Conservation (phyloP, 2,888 invertebrate species). For the Drosophila nigricruria region DNA sequence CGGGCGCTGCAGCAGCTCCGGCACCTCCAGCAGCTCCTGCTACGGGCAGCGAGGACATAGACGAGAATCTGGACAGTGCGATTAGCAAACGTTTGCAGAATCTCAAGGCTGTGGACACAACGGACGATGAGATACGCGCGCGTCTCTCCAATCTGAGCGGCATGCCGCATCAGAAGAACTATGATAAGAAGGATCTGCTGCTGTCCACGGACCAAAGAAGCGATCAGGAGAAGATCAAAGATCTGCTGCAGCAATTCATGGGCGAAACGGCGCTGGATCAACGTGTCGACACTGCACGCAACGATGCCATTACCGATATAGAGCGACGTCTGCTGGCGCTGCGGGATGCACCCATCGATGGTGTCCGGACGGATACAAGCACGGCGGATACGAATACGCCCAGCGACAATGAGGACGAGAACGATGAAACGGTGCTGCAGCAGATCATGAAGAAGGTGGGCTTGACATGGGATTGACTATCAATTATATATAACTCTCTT, state of each 20-base stretch:
- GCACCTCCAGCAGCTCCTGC: constrained; percentile 13
- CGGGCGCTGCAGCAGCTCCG: constrained; percentile 12
- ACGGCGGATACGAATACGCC: constrained; percentile 73
- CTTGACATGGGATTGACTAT: rapidly evolving
- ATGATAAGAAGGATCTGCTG: constrained; percentile 83
- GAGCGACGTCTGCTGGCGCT: constrained; percentile 86
- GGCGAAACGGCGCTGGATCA: constrained; percentile 87
- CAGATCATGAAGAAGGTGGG: constrained; percentile 79
- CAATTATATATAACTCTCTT: background rate
- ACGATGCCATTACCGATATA: constrained; percentile 86
- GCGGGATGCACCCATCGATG: constrained; percentile 84
- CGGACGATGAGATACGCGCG: constrained; percentile 88
- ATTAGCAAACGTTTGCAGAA: constrained; percentile 89
- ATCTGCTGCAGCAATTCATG: constrained; percentile 87
- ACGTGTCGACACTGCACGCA: constrained; percentile 85
- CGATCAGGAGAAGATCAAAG: constrained; percentile 90
- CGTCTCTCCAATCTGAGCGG: constrained; percentile 90
- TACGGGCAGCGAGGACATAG: constrained; percentile 69
- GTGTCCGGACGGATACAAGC: constrained; percentile 17
- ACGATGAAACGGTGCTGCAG: constrained; percentile 84
- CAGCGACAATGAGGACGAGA: constrained; percentile 83
- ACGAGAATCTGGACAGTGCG: constrained; percentile 86
- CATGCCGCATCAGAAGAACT: constrained; percentile 85
- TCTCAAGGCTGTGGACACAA: constrained; percentile 87
- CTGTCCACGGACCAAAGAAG: constrained; percentile 87